Evolutionary conservation across 2,888 invertebrate genomes (phyloP), one percentile per base, ranked within the genome.

Genomic region (Cerastoderma edule): DNA sequence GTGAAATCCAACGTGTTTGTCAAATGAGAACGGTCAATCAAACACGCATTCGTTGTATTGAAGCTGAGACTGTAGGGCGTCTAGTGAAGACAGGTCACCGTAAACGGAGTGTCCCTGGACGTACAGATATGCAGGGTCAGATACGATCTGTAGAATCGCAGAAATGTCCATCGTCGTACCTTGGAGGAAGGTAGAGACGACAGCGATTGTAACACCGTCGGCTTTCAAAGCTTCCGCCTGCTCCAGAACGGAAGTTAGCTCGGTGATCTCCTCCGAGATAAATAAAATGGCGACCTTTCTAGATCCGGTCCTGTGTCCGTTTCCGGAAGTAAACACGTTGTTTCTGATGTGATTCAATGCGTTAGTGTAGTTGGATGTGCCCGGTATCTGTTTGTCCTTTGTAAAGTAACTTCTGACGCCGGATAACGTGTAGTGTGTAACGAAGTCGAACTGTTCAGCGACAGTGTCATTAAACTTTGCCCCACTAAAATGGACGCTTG

Each of bases 261-360:
- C 56, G 28, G 56, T n/a, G 32, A 56, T 56, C 6, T 19, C 19
- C 32, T 56, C 56, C 5, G 56, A 56, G 10, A 56, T 56, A 19
- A 56, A 56, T 3, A 56, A 13, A 2, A 56, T 19, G 16, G n/a
- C 56, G 19, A 56, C 19, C 32, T 56, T 56, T 56, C 56, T 56
- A 6, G 56, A 28, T 56, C 56, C 56, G 28, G 3, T 5, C 2
- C 56, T 28, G 32, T 56, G 32, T 16, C 56, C 56, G 32, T 56
- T 56, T 2, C 30, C 28, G 3, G 56, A 30, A 1, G n/a, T n/a
- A 56, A 56, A 56, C 3, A 56, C 56, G 19, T 56, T 19, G 56
- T 56, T 32, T 28, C 27, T 56, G 19, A 56, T 19, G 19, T 56
- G 56, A 13, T 56, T 22, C 32, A 56, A 19, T 16, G 56, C 56